Conservation (phyloP, 2,113 vertebrate species). For the Centropus unirufus region DNA sequence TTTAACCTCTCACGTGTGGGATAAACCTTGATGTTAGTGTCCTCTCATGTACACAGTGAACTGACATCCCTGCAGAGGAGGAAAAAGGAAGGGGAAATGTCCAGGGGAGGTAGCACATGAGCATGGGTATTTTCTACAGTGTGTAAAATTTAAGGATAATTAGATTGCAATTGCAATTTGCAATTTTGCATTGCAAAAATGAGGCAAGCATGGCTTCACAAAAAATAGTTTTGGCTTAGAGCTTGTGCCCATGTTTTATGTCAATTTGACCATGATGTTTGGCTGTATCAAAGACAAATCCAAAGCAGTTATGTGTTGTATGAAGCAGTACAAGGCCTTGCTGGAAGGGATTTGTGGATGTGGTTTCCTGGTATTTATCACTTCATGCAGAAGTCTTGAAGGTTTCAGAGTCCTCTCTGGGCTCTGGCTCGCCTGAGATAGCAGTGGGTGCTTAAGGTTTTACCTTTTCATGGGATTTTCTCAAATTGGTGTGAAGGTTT, state of each 20-base stretch:
- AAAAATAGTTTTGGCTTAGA: not conserved
- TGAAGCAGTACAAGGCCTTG: not conserved
- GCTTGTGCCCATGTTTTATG: not conserved
- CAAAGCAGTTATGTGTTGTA: not conserved
- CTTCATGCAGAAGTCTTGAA: not conserved
- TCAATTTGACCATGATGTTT: not conserved
- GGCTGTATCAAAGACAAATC: not conserved
- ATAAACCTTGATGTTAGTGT: not conserved
- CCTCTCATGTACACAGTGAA: not conserved
- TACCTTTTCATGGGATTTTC: not conserved
- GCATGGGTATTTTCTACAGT: not conserved
- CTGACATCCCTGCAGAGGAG: not conserved
- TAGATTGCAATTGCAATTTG: too few relatives aligned
- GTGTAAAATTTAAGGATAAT: not conserved
- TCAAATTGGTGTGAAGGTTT: not conserved
- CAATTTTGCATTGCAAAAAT: not conserved
- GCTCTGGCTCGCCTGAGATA: not conserved
- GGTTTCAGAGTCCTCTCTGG: not conserved
- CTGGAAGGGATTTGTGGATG: not conserved
- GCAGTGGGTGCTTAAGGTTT: not conserved
- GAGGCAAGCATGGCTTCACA: not conserved
- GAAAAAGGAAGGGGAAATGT: not conserved
- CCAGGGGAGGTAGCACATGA: not conserved
- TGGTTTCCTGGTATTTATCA: not conserved
- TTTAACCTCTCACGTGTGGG: not conserved